Evolutionary conservation across 2,888 invertebrate genomes (phyloP), one percentile per base, ranked within the genome.

Genomic region (Eristalinus aeneus): DNA sequence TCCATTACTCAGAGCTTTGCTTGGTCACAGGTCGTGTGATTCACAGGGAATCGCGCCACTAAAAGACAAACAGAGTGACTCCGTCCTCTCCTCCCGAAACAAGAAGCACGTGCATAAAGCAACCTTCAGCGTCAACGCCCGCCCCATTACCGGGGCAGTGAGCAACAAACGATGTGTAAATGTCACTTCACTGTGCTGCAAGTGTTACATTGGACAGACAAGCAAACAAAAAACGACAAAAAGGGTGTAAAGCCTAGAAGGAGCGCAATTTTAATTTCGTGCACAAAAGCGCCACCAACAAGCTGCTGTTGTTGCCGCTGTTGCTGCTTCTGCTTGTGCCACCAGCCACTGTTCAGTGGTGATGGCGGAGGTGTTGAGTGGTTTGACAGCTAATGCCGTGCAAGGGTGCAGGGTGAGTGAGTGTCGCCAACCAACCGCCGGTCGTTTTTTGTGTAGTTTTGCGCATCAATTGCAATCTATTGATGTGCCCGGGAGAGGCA

Each of bases 391-490:
- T 78, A 73, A 83, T 69, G 34, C 39, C 63, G 63, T n/a, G 56
- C 27, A 20, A 34, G 16, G 56, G 46, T 46, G 46, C 12, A 34
- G 16, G 56, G 46, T 46, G 46, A 46, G 16, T 16, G 27, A 8
- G 46, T 16, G 46, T 46, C 16, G 5, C 27, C 27, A 8, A 46
- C 46, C n/a, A 8, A 46, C 46, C n/a, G 46, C n/a, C 39, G 39
- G 39, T 39, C 39, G 1, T 39, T n/a, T 39, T 39, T 4, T 16
- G 46, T 16, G 46, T 31, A 68, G 74, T 56, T 58, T 67, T 58
- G 72, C 74, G 68, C 76, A 68, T 80, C 85, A 76, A 76, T 76
- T 80, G 85, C 76, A 64, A 73, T 76, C 76, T 85, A 73, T 72
- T 72, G 53, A 68, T 39, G 71, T 39, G 74, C 56, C 39, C 71